Conservation (phyloP, 92 coral and sea anemone species). For the Meandrina meandrites region DNA sequence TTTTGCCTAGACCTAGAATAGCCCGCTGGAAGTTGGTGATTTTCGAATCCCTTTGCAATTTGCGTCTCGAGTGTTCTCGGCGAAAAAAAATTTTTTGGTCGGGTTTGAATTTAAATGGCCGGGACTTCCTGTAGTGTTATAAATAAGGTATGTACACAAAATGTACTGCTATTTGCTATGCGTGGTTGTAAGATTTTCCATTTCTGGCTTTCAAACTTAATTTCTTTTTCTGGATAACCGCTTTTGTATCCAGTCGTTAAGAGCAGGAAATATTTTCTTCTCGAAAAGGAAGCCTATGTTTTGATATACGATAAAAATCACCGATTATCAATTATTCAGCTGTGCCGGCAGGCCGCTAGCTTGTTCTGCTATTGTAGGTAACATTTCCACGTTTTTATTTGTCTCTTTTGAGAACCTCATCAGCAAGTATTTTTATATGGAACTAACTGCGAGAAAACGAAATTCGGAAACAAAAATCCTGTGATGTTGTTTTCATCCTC, state of each 20-base stretch:
- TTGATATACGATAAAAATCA: constrained; percentile 69
- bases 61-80: constrained; percentile 10
- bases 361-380: constrained; percentile 51
- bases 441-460: background rate
- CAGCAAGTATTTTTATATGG: constrained; percentile 34
- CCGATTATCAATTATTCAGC: constrained; percentile 68
- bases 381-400: constrained; percentile 48
- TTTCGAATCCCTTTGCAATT: constrained; percentile 32
- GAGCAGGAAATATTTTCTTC: constrained; percentile 46
- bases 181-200: constrained; percentile 11
- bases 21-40: background rate
- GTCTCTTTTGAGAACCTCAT: constrained; percentile 22
- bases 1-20: background rate
- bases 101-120: constrained; percentile 65
- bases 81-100: constrained; percentile 24
- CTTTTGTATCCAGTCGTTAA: constrained; percentile 28
- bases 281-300: constrained; percentile 47
- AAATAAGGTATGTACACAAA: constrained; percentile 69
- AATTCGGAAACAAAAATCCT: background rate
- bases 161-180: constrained; percentile 40
- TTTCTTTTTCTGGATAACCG: background rate
- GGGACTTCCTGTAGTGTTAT: constrained; percentile 76
- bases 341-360: constrained; percentile 59
- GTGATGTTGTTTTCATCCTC: background rate
- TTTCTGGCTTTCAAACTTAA: constrained; percentile 14